phyloP scores from a whole-genome alignment of 2,797 vertebrate species.

The Tarsius wallacei region DNA sequence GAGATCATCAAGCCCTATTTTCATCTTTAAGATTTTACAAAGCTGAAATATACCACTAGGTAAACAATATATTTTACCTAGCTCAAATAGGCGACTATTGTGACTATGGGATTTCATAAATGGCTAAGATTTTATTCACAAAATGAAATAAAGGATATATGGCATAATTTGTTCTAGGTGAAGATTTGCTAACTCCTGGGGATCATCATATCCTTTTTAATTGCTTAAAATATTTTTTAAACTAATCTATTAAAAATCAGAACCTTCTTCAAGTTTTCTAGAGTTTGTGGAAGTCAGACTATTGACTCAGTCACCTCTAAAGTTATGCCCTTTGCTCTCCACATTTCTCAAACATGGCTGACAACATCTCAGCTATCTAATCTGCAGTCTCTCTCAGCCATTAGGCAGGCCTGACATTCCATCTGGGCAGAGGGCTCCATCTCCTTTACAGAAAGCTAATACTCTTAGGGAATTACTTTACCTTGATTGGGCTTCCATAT shows the following conservation, averaged over 20 bases:
- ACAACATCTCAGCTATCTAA: background rate
- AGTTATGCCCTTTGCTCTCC: background rate
- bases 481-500: background rate
- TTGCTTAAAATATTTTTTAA: background rate
- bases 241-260: conserved; percentile 8
- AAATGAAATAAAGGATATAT: conserved; percentile 3
- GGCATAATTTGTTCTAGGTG: background rate
- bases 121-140: background rate
- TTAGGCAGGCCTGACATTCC: background rate
- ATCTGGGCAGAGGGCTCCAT: background rate
- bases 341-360: background rate
- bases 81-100: background rate
- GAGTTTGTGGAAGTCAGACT: conserved; percentile 37
- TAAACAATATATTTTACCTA: background rate
- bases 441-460: conserved; percentile 48
- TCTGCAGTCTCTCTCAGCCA: background rate
- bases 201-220: background rate
- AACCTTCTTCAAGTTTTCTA: background rate
- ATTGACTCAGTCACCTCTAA: background rate
- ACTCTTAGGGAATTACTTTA: conserved; percentile 29
- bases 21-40: conserved; percentile 18
- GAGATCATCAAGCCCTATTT: background rate
- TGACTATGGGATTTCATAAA: background rate
- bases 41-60: background rate
- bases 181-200: background rate